Evolutionary conservation across 2,797 vertebrate genomes (phyloP).

Genomic region (Anguilla megastoma): DNA sequence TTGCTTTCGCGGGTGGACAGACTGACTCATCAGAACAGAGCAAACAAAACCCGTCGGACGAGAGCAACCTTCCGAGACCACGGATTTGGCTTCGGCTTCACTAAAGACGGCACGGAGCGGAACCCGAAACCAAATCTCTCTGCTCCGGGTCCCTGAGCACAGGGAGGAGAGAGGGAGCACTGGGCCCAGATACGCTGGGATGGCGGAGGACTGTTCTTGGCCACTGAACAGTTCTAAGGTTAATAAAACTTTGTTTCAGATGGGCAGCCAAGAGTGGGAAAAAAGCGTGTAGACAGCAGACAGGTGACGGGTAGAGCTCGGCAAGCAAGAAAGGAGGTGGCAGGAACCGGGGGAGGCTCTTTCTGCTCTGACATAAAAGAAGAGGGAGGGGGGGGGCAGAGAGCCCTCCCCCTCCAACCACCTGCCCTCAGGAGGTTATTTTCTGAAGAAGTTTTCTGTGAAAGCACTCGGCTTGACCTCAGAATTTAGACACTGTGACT

Average conservation of each 20-base stretch:
- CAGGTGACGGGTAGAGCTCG: not conserved
- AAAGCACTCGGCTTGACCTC: not conserved
- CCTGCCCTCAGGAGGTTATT: not conserved
- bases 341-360: not conserved
- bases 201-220: not conserved
- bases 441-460: not conserved
- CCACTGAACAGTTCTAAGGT: not conserved
- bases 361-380: not conserved
- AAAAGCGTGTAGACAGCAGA: not conserved
- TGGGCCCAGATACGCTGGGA: too few relatives aligned
- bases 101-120: not conserved
- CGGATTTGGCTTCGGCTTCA: not conserved
- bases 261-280: slow-evolving; percentile 8
- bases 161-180: not conserved
- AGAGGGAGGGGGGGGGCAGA: not conserved
- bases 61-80: not conserved
- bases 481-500: not conserved
- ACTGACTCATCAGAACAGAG: not conserved
- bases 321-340: not conserved
- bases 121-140: not conserved
- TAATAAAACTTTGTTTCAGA: slow-evolving; percentile 21
- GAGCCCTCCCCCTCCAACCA: not conserved
- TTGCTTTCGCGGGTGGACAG: not conserved
- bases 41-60: not conserved
- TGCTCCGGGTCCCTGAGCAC: not conserved